These are phyloP conservation scores for Lichenostomus cassidix DNA, from an alignment of 2,113 vertebrate genomes.

Conservation along the genomic window DNA sequence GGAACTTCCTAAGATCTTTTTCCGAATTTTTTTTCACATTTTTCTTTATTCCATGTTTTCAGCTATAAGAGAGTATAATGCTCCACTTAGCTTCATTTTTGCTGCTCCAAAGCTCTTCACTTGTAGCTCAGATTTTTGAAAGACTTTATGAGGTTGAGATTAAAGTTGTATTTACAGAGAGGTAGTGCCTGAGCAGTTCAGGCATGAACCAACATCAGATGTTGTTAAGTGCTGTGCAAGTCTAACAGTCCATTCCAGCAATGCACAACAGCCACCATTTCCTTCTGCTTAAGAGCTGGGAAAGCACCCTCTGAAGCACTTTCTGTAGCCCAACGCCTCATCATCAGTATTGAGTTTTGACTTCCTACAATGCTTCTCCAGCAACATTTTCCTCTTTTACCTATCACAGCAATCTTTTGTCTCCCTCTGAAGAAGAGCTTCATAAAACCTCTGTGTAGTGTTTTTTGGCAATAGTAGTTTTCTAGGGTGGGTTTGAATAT, in stretches of 20 bases:
- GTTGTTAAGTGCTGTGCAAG: background rate
- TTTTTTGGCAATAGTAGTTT: background rate
- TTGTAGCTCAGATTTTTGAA: background rate
- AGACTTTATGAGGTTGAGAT: background rate
- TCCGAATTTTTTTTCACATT: background rate
- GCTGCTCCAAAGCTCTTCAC: background rate
- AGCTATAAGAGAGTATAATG: background rate
- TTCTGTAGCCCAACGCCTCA: background rate
- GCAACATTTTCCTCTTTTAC: background rate
- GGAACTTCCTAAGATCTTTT: background rate
- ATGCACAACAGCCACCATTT: background rate
- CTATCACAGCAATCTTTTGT: background rate
- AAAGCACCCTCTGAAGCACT: background rate
- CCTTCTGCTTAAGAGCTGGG: background rate
- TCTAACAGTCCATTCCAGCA: background rate
- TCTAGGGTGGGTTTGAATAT: background rate
- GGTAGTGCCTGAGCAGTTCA: background rate
- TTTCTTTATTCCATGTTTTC: background rate
- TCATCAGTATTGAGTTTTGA: background rate
- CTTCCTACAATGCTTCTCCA: background rate
- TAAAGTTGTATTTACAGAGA: background rate
- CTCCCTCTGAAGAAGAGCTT: background rate
- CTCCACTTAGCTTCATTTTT: background rate
- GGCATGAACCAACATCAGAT: background rate
- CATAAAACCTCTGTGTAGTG: background rate